These are phyloP conservation scores for Phacellophora camtschatica DNA, from an alignment of 30 jellyfish, hydroid and myxozoan genomes.

Conservation along the genomic window DNA sequence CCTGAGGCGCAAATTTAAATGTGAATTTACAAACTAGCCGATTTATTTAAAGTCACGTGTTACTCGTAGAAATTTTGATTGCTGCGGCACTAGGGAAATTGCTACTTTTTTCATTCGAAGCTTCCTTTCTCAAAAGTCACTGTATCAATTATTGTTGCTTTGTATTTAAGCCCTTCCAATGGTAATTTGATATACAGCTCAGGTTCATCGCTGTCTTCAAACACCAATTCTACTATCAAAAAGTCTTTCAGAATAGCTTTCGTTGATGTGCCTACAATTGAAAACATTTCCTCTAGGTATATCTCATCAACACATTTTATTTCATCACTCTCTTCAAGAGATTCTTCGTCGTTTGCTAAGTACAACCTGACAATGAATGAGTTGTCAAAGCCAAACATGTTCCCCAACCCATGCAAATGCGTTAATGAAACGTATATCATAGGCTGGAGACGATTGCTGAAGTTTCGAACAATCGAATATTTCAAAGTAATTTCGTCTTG, in stretches of 20 bases:
- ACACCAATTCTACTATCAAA: slow-evolving; percentile 54
- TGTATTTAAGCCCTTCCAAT: slow-evolving; percentile 27
- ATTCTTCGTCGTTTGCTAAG: slow-evolving; percentile 30
- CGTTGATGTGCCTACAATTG: slow-evolving; percentile 50
- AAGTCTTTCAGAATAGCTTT: slow-evolving; percentile 51
- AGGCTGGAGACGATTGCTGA: slow-evolving; percentile 59
- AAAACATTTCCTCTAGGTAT: slow-evolving; percentile 63
- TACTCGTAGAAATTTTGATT: too few species aligned
- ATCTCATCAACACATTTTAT: slow-evolving; percentile 26
- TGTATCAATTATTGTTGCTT: slow-evolving; percentile 52
- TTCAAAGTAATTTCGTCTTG: background rate
- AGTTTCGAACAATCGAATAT: slow-evolving; percentile 61
- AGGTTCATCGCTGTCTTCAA: slow-evolving; percentile 41
- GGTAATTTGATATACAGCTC: slow-evolving; percentile 27
- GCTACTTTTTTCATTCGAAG: background rate
- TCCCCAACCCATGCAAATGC: slow-evolving; percentile 40
- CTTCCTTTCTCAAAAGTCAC: slow-evolving; percentile 19
- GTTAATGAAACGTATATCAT: slow-evolving; percentile 49
- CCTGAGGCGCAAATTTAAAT: too few species aligned
- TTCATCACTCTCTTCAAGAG: slow-evolving; percentile 41
- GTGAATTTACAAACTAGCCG: too few species aligned
- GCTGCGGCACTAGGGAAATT: too few species aligned
- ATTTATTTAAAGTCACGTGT: too few species aligned
- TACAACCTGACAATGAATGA: slow-evolving; percentile 13
- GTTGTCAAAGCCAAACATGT: background rate